phyloP scores from a whole-genome alignment of 1,140 invertebrate species.

The Trialeurodes vaporariorum region DNA sequence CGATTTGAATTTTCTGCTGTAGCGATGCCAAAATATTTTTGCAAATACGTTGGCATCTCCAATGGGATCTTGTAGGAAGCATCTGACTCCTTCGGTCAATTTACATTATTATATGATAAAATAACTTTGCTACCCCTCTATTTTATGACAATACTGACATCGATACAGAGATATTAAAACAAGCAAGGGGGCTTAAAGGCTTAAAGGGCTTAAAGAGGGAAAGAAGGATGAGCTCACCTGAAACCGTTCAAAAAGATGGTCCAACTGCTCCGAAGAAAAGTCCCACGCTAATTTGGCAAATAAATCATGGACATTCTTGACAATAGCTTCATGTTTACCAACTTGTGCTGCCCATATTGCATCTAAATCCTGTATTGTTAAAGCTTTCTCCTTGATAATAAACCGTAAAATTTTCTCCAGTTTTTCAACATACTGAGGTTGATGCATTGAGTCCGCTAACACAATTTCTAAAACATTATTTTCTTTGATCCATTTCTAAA shows the following conservation, averaged over 20 bases:
- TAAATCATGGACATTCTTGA: conserved; percentile 94
- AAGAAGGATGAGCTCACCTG: too few species aligned
- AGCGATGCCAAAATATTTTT: too few species aligned
- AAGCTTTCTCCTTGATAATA: conserved; percentile 87
- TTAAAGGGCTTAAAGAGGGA: too few species aligned
- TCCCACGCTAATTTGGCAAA: conserved; percentile 96
- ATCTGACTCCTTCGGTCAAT: too few species aligned
- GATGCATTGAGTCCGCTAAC: conserved; percentile 87
- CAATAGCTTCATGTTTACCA: conserved; percentile 90
- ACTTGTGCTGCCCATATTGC: conserved; percentile 92
- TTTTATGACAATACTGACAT: too few species aligned
- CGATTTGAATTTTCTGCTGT: too few species aligned
- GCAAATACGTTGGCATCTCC: too few species aligned
- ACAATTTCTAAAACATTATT: conserved; percentile 94
- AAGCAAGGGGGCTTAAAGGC: too few species aligned
- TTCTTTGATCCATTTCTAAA: conserved; percentile 90
- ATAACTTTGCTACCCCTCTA: too few species aligned
- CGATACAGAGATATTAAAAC: too few species aligned
- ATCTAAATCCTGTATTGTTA: conserved; percentile 84
- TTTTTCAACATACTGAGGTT: conserved; percentile 96
- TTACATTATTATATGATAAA: too few species aligned
- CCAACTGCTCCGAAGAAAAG: conserved; percentile 91
- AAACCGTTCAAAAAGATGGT: conserved; percentile 96
- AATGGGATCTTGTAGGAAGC: too few species aligned
- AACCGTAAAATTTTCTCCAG: conserved; percentile 94